Conservation (phyloP, 2,888 invertebrate species). For the Phrixothrix hirtus region DNA sequence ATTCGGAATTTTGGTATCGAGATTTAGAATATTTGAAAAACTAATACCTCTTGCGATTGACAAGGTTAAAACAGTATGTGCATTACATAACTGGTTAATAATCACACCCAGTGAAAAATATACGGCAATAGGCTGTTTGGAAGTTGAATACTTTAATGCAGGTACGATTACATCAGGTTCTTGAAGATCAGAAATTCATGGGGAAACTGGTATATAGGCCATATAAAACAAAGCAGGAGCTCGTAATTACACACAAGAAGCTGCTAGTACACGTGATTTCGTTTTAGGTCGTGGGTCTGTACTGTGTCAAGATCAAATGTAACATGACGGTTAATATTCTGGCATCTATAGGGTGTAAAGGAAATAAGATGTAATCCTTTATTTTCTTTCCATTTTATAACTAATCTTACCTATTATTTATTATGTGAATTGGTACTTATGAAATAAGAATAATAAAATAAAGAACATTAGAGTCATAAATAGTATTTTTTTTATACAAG, state of each 20-base stretch:
- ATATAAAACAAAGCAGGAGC: background rate
- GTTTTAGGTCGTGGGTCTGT: slow-evolving; percentile 3
- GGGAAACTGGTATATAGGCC: background rate
- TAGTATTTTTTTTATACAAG: too few relatives aligned
- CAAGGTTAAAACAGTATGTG: slow-evolving; percentile 7
- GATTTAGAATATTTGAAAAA: slow-evolving; percentile 8
- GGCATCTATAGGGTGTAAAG: background rate
- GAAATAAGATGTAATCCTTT: too few relatives aligned
- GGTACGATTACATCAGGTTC: background rate
- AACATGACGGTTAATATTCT: slow-evolving; percentile 2
- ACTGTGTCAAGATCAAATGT: too few relatives aligned
- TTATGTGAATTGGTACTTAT: too few relatives aligned
- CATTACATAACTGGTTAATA: too few relatives aligned
- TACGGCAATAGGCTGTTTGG: background rate
- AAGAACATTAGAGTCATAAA: too few relatives aligned
- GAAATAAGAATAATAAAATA: too few relatives aligned
- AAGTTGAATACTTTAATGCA: background rate
- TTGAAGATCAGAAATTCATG: too few relatives aligned
- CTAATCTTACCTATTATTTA: too few relatives aligned
- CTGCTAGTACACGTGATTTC: too few relatives aligned
- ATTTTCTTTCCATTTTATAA: too few relatives aligned
- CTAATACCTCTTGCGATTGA: slow-evolving; percentile 6
- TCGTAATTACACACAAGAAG: slow-evolving; percentile 5
- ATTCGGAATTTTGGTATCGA: slow-evolving; percentile 7
- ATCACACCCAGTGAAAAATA: slow-evolving; percentile 3